A percentile compares a stretch with the other conserved stretches of the same genome.
Evolutionary conservation across 2,797 vertebrate species (phyloP).

Genomic region (Bovichtus diacanthus): DNA sequence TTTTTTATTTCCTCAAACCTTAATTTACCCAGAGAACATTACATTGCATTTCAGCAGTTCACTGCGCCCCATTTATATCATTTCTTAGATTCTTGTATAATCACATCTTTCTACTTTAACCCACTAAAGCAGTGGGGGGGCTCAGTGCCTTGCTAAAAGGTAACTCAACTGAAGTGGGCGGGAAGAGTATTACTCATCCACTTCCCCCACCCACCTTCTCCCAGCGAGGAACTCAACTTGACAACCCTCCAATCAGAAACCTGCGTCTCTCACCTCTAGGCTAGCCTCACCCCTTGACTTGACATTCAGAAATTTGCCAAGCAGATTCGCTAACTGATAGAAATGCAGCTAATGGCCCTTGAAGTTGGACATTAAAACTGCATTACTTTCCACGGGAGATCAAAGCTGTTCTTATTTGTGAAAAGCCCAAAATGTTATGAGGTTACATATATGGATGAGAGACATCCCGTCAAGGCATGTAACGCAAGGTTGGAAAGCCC

Average conservation of each 20-base stretch:
- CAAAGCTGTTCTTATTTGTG: conserved; percentile 83
- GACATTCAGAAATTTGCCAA: conserved; percentile 59
- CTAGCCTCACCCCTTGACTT: conserved; percentile 54
- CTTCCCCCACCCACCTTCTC: conserved; percentile 56
- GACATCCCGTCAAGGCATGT: conserved; percentile 75
- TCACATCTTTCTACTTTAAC: conserved; percentile 30
- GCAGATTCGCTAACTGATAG: conserved; percentile 70
- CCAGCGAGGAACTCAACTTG: conserved; percentile 32
- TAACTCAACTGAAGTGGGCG: conserved; percentile 30
- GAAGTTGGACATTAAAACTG: conserved; percentile 82
- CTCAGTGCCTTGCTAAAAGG: conserved; percentile 67
- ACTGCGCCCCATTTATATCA: background rate
- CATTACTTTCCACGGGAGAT: conserved; percentile 81
- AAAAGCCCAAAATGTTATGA: conserved; percentile 80
- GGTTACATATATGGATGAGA: conserved; percentile 81
- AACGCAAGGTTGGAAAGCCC: conserved; percentile 60
- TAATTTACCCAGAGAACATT: background rate
- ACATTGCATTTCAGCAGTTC: background rate
- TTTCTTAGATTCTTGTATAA: conserved; percentile 30
- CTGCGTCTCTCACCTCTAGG: conserved; percentile 43
- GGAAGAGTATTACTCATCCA: conserved; percentile 41
- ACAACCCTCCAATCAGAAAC: conserved; percentile 59
- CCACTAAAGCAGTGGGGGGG: background rate
- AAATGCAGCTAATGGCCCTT: conserved; percentile 79
- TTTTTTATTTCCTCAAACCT: background rate